These are phyloP conservation scores for Lochmaea capreae DNA, from an alignment of 2,888 invertebrate species.

Conservation along the genomic window DNA sequence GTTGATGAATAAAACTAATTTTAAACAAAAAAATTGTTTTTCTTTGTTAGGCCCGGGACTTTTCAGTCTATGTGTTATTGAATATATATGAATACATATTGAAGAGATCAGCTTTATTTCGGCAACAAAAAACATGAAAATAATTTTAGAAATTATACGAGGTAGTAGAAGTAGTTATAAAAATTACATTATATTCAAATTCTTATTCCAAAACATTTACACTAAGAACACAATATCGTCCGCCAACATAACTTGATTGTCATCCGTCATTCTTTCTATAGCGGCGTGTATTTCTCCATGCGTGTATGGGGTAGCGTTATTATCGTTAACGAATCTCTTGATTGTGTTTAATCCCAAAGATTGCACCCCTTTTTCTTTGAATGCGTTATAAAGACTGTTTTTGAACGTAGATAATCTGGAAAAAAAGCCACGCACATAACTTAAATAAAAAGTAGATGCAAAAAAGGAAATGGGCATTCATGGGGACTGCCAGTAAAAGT, in stretches of 20 bases:
- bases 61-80: too few species aligned
- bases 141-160: too few species aligned
- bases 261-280: constrained; percentile 84
- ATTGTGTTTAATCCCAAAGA: constrained; percentile 77
- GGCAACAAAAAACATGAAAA: too few species aligned
- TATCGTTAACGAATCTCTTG: constrained; percentile 73
- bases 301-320: constrained; percentile 72
- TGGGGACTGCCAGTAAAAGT: too few species aligned
- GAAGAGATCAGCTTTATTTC: too few species aligned
- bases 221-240: constrained; percentile 88
- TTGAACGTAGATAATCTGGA: constrained; percentile 76
- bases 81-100: too few species aligned
- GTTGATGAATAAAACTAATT: too few species aligned
- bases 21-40: too few species aligned
- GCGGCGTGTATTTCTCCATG: constrained; percentile 82
- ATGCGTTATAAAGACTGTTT: constrained; percentile 78
- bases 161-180: too few species aligned
- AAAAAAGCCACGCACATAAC: constrained; percentile 17
- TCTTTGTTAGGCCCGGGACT: too few species aligned
- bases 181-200: too few species aligned
- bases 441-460: background rate
- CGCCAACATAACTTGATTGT: constrained; percentile 92
- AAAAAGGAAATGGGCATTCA: too few species aligned
- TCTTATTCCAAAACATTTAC: constrained; percentile 63
- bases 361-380: constrained; percentile 82